A percentile compares a stretch with the other conserved stretches of the same genome.
Evolutionary conservation across 1,140 invertebrate species (phyloP).

Genomic region (Apis laboriosa): DNA sequence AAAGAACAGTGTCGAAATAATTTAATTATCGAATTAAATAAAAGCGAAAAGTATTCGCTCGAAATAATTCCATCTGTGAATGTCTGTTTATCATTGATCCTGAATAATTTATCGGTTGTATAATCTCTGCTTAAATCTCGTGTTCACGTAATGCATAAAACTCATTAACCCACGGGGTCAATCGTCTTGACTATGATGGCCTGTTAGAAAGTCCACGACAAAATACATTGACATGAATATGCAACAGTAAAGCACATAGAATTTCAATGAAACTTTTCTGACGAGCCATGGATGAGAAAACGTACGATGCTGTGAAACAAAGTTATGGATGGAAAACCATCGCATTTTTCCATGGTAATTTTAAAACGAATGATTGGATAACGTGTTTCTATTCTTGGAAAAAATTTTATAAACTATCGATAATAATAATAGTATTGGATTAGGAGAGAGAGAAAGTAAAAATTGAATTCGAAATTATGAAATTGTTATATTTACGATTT

Average conservation of each 20-base stretch:
- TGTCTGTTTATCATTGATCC: not conserved
- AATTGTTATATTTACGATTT: no score
- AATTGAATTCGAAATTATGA: no score
- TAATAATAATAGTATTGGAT: no score
- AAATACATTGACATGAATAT: conserved; percentile 31
- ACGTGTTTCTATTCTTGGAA: not conserved
- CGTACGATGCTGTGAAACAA: not conserved
- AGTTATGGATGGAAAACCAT: not conserved
- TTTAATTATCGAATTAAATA: no score
- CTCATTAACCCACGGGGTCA: conserved; percentile 34
- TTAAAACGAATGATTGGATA: not conserved
- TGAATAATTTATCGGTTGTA: conserved; percentile 8
- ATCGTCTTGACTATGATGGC: conserved; percentile 23
- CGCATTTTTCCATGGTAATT: not conserved
- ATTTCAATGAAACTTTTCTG: conserved; percentile 23
- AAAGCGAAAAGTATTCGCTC: not conserved
- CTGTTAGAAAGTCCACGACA: conserved; percentile 28
- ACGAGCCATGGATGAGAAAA: no score
- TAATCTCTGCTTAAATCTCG: conserved; percentile 11
- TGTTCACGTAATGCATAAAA: conserved; percentile 17
- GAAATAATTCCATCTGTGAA: not conserved
- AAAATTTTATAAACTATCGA: no score
- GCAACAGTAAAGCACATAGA: not conserved
- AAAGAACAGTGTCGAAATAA: no score
- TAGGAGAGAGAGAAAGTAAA: no score